Evolutionary conservation across 2,888 invertebrate species (phyloP).

Genomic region (Himalopsyche japonica): DNA sequence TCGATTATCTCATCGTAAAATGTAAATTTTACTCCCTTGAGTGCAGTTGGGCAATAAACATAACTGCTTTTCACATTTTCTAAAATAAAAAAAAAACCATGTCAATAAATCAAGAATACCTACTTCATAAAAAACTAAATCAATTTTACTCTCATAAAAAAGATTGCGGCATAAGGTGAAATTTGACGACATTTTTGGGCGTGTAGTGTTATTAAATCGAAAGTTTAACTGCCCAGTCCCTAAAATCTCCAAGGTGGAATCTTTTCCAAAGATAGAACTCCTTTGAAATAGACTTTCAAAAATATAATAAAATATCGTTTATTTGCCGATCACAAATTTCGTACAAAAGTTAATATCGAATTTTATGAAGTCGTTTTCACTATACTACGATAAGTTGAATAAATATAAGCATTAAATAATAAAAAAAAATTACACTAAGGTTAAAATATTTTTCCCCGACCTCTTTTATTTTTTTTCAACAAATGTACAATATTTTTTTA

Average conservation of each 20-base stretch:
- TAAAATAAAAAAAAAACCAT: neutral
- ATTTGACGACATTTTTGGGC: neutral
- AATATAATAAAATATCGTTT: neutral
- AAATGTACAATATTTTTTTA: too few species aligned
- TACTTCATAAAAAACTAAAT: neutral
- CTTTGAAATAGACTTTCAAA: neutral
- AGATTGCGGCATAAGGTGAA: neutral
- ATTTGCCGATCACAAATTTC: neutral
- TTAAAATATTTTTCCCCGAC: too few species aligned
- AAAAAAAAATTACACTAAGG: too few species aligned
- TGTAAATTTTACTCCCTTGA: too few species aligned
- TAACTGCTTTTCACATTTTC: neutral
- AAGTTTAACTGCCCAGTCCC: neutral
- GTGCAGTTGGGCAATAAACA: too few species aligned
- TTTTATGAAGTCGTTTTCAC: neutral
- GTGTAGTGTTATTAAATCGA: neutral
- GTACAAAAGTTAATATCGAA: neutral
- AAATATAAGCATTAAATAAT: too few species aligned
- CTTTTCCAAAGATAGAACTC: neutral
- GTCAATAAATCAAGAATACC: neutral
- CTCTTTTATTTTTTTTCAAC: too few species aligned
- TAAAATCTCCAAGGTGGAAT: neutral
- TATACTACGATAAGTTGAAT: too few species aligned
- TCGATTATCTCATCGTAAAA: too few species aligned
- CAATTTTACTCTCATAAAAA: neutral